These are phyloP conservation scores for Lutraria lutraria DNA, from an alignment of 2,888 invertebrate species.

Conservation along the genomic window DNA sequence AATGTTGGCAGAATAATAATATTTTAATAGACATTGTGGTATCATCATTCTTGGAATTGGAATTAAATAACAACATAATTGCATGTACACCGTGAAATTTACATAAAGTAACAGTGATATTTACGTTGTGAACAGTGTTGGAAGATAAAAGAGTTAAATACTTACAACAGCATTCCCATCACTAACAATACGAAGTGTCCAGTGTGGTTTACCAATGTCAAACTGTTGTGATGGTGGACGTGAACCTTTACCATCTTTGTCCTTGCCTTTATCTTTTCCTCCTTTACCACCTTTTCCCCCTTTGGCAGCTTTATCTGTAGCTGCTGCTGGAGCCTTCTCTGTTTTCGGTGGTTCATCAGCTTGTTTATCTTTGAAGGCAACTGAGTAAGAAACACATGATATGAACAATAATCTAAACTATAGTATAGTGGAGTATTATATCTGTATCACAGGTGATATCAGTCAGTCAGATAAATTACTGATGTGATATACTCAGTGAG, in stretches of 20 bases:
- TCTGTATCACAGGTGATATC: no score
- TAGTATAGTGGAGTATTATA: no score
- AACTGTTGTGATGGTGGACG: constrained; percentile 85
- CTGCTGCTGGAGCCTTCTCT: constrained; percentile 78
- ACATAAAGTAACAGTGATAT: no score
- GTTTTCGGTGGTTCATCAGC: constrained; percentile 80
- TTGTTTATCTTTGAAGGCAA: constrained; percentile 81
- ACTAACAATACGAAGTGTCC: constrained; percentile 85
- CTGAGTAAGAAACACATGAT: constrained; percentile 64
- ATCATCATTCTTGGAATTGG: no score
- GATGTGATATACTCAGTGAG: no score
- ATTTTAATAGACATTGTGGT: no score
- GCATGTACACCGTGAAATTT: no score
- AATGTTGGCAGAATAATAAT: no score
- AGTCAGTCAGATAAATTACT: no score
- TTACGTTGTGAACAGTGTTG: no score
- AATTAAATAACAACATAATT: no score
- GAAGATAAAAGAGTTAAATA: not conserved
- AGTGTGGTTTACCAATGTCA: constrained; percentile 85
- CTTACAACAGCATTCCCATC: constrained; percentile 84
- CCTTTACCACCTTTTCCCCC: constrained; percentile 81
- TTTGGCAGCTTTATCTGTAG: constrained; percentile 74
- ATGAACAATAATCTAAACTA: not conserved
- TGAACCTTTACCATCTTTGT: constrained; percentile 79
- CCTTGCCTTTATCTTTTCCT: constrained; percentile 82